Conservation (phyloP, 53 echinoderm and acorn worm genomes). For the Zoroaster sp. region DNA sequence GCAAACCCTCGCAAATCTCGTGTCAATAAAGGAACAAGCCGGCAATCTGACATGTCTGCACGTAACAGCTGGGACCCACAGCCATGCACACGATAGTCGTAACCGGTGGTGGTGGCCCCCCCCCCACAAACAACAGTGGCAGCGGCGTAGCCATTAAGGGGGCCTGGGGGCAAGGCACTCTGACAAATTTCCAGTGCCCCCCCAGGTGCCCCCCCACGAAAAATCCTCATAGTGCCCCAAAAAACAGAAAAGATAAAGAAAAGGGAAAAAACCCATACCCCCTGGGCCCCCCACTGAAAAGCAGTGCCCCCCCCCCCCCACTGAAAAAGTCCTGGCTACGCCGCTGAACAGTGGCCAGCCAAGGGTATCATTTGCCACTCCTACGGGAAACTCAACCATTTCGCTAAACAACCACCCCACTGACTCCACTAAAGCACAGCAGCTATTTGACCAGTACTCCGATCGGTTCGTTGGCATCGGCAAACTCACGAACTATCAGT, state of each 20-base stretch:
- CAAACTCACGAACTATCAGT: conserved; percentile 47
- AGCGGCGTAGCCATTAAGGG: no score
- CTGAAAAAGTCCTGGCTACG: no score
- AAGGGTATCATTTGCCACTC: conserved; percentile 19
- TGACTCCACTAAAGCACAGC: neutral
- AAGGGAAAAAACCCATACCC: no score
- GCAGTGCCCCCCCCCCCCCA: no score
- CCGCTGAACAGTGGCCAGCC: neutral
- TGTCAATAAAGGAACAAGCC: neutral
- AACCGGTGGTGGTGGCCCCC: conserved; percentile 18
- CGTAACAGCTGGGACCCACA: neutral
- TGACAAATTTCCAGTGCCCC: no score
- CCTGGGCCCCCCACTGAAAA: no score
- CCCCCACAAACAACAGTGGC: no score
- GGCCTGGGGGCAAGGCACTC: neutral
- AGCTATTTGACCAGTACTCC: conserved; percentile 10
- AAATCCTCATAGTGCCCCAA: neutral
- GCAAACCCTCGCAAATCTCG: no score
- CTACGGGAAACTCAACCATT: neutral
- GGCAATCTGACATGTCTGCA: neutral
- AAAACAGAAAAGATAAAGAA: no score
- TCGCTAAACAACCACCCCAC: neutral
- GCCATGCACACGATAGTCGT: conserved; percentile 6
- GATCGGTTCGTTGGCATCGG: conserved; percentile 67
- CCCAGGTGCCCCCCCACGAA: neutral